These are phyloP conservation scores for Penaeus chinensis DNA, from an alignment of 1,140 invertebrate species.

Conservation along the genomic window DNA sequence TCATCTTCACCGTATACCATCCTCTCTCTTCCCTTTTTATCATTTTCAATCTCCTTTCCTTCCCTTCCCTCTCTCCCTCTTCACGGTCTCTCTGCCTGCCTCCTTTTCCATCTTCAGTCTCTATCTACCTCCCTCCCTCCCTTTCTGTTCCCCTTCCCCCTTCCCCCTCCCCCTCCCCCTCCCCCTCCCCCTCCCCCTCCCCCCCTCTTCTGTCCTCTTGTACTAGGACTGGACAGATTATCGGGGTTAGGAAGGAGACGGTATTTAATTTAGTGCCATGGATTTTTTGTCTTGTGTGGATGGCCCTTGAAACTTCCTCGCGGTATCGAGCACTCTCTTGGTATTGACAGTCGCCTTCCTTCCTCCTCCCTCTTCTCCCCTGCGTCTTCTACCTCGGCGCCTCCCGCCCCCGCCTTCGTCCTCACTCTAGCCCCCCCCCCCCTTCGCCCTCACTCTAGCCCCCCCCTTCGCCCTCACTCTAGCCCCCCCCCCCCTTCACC, in stretches of 20 bases:
- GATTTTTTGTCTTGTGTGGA: too few relatives aligned
- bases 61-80: background rate
- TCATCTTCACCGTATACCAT: background rate
- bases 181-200: background rate
- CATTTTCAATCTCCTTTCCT: background rate
- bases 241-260: too few relatives aligned
- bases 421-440: background rate
- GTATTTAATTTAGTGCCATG: too few relatives aligned
- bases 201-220: background rate
- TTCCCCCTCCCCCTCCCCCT: background rate
- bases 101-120: background rate
- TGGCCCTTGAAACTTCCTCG: too few relatives aligned
- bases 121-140: background rate
- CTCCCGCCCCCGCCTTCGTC: background rate
- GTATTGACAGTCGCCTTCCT: background rate
- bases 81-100: background rate
- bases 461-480: too few relatives aligned
- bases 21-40: background rate
- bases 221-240: too few relatives aligned
- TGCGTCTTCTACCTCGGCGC: background rate
- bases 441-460: background rate
- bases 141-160: background rate
- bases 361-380: background rate
- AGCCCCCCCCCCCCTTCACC: background rate
- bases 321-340: background rate